These are phyloP conservation scores for Catamblyrhynchus diadema DNA, from an alignment of 2,797 vertebrate species.

Conservation along the genomic window DNA sequence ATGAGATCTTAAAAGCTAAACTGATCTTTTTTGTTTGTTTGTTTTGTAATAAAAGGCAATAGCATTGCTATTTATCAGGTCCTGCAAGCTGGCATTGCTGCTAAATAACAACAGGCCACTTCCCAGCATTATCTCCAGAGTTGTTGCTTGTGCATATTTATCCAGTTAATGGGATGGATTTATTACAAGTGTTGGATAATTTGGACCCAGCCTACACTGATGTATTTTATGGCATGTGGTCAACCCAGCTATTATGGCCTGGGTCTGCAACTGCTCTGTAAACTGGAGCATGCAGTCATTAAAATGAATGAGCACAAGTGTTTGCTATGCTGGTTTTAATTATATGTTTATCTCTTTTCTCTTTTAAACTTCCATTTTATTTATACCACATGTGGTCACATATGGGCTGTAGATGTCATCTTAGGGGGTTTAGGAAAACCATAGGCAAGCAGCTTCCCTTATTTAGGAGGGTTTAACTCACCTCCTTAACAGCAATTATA, in stretches of 20 bases:
- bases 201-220: slow-evolving; percentile 53
- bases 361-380: slow-evolving; percentile 74
- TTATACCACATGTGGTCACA: slow-evolving; percentile 71
- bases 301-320: slow-evolving; percentile 71
- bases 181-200: slow-evolving; percentile 75
- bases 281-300: slow-evolving; percentile 62
- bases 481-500: slow-evolving; percentile 47
- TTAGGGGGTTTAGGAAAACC: slow-evolving; percentile 59
- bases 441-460: slow-evolving; percentile 59
- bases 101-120: slow-evolving; percentile 44
- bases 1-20: slow-evolving; percentile 40
- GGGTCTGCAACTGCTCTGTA: slow-evolving; percentile 67
- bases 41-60: neutral
- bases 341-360: slow-evolving; percentile 76
- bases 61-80: slow-evolving; percentile 11
- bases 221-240: slow-evolving; percentile 75
- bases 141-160: slow-evolving; percentile 65
- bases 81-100: neutral
- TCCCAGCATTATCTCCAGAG: slow-evolving; percentile 51
- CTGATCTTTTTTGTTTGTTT: slow-evolving; percentile 37
- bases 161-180: slow-evolving; percentile 72
- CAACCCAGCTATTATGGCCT: slow-evolving; percentile 65
- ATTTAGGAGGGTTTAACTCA: slow-evolving; percentile 39
- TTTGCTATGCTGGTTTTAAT: slow-evolving; percentile 75
- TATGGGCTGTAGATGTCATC: slow-evolving; percentile 64